Conservation (phyloP, 2,113 vertebrate genomes). For the Hassar affinis region DNA sequence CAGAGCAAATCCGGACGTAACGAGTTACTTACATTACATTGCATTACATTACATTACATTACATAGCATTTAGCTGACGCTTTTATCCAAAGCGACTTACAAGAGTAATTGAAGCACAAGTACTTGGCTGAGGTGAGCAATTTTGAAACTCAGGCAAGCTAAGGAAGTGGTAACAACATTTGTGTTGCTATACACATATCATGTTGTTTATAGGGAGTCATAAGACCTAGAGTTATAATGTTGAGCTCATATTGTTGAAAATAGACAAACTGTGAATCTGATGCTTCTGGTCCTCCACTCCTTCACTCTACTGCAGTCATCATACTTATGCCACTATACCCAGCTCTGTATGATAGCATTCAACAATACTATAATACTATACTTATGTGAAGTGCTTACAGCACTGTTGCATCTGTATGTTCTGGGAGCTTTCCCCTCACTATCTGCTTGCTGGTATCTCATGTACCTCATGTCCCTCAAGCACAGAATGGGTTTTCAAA, state of each 20-base stretch:
- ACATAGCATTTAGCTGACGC: too few relatives aligned
- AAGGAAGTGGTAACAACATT: too few relatives aligned
- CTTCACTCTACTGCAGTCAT: not conserved
- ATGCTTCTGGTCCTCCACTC: not conserved
- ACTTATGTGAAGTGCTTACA: not conserved
- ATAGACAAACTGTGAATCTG: not conserved
- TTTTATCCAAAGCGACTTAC: too few relatives aligned
- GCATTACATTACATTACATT: too few relatives aligned
- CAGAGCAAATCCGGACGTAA: not conserved
- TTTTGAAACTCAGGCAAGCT: not conserved
- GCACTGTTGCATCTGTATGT: not conserved
- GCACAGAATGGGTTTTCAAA: not conserved
- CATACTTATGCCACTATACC: not conserved
- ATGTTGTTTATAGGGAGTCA: not conserved
- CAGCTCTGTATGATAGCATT: not conserved
- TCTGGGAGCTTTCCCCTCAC: not conserved
- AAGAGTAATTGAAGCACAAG: too few relatives aligned
- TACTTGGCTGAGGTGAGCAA: not conserved
- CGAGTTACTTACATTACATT: too few relatives aligned
- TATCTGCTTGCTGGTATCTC: not conserved
- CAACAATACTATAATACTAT: too few relatives aligned
- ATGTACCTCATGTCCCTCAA: not conserved
- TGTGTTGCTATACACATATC: not conserved
- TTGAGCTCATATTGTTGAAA: not conserved
- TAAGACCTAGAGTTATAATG: not conserved